These are phyloP conservation scores for Uromys caudimaculatus DNA, from an alignment of 2,797 vertebrate species.

Conservation along the genomic window DNA sequence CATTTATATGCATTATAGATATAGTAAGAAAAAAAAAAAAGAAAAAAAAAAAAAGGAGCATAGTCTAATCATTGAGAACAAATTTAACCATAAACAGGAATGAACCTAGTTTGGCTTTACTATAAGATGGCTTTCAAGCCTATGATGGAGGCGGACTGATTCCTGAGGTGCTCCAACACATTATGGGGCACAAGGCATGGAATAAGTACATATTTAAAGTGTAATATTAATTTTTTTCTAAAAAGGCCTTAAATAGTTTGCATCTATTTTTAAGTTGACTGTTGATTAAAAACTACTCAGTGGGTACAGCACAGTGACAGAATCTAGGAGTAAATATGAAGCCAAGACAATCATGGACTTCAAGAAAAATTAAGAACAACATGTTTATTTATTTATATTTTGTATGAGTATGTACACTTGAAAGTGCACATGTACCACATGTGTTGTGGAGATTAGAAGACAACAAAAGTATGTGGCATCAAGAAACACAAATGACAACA, in stretches of 20 bases:
- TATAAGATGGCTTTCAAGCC: neutral
- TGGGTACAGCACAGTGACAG: neutral
- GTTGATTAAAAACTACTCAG: neutral
- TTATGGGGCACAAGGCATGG: neutral
- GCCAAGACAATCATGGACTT: neutral
- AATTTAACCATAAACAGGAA: neutral
- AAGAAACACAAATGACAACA: neutral
- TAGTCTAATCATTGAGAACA: neutral
- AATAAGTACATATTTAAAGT: neutral
- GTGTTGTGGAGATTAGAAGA: neutral
- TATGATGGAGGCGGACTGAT: neutral
- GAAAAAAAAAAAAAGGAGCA: too few species aligned
- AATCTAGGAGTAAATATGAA: neutral
- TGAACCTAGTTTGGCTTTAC: neutral
- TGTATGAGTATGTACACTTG: neutral
- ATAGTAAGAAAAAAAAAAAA: too few species aligned
- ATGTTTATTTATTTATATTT: neutral
- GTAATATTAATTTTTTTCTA: neutral
- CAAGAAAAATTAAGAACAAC: slow-evolving; percentile 31
- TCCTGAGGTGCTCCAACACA: neutral
- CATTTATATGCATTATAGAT: too few species aligned
- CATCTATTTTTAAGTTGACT: neutral
- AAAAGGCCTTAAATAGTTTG: neutral
- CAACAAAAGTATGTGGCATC: neutral
- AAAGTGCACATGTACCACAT: neutral